Base-by-base conservation (phyloP, 2,797 vertebrate species). In the Aphelocoma californica region DNA sequence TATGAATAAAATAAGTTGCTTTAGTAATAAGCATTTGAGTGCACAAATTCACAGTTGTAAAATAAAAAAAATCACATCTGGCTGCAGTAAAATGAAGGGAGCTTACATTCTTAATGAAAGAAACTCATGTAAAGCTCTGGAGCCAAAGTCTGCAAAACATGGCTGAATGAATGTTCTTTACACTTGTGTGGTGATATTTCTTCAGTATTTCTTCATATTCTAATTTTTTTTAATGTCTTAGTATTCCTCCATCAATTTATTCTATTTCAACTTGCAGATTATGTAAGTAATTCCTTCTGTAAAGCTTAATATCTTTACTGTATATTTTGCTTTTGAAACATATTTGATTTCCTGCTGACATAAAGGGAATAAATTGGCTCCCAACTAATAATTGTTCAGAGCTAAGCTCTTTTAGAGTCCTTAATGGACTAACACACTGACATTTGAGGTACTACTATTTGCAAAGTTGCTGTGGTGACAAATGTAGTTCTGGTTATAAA, bases 391-490 rank as follows among this genome's bases (percentile, higher is more conserved):
- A 61, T 21, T 92, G 26, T 69, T 79, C 67, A 72, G 47, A 65
- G 32, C 82, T 75, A 88, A 90, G 70, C 7, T 72, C 32, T 91
- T 93, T 86, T 70, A 40, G 40, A 57, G 36, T 38, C 60, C 15
- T 56, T 94, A 88, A 61, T 78, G 32, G 64, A 72, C 34, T 86
- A 51, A 70, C 38, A 74, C 45, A 44, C 51, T 96, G 69, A 93
- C 29, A 7, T 93, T 81, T 84, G 84, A 85, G 48, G 54, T 92
- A 67, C 58, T 93, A 78, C 12, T 80, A 57, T 90, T 95, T 94
- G 31, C 81, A 64, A 56, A 84, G 95, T 97, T 97, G 88, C 97
- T 95, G 96, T 96, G 86, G 96, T 92, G 62, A 97, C 61, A 75
- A 82, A 77, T 51, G 53, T 65, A 84, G 53, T 83, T 90, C 53